Evolutionary conservation across 2,888 invertebrate species (phyloP).

Genomic region (Nebria salina): DNA sequence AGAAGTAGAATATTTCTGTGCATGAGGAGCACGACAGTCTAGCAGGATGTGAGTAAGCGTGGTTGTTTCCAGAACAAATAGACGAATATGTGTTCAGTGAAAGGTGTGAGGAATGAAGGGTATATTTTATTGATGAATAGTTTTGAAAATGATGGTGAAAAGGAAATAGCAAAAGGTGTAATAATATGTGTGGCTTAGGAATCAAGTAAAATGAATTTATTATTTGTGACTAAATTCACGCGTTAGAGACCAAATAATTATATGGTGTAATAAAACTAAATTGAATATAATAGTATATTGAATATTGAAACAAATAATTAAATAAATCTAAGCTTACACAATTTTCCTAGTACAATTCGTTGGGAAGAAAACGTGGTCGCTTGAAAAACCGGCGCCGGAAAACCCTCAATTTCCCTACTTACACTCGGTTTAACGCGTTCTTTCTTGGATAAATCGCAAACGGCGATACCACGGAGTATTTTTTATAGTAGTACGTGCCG

Average conservation of each 20-base stretch:
- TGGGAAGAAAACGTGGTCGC: neutral
- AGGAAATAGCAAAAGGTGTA: neutral
- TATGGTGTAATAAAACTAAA: no score
- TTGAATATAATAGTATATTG: neutral
- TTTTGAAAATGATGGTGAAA: neutral
- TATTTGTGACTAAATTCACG: no score
- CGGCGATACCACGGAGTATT: neutral
- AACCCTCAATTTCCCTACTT: neutral
- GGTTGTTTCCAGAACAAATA: no score
- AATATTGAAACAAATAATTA: neutral
- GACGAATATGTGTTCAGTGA: no score
- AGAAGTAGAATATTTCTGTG: no score
- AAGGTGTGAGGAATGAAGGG: no score
- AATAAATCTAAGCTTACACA: neutral
- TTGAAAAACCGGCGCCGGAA: neutral
- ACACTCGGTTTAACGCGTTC: neutral
- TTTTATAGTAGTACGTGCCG: neutral
- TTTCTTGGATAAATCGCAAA: neutral
- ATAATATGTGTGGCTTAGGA: neutral
- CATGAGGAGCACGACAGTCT: no score
- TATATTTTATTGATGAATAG: neutral
- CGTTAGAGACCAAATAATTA: no score
- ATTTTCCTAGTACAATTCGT: neutral
- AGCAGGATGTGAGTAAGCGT: no score
- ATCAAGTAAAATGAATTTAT: no score